A percentile compares a stretch with the other conserved stretches of the same genome.
Evolutionary conservation across 1,140 invertebrate genomes (phyloP).

Genomic region (Carposina sasakii): DNA sequence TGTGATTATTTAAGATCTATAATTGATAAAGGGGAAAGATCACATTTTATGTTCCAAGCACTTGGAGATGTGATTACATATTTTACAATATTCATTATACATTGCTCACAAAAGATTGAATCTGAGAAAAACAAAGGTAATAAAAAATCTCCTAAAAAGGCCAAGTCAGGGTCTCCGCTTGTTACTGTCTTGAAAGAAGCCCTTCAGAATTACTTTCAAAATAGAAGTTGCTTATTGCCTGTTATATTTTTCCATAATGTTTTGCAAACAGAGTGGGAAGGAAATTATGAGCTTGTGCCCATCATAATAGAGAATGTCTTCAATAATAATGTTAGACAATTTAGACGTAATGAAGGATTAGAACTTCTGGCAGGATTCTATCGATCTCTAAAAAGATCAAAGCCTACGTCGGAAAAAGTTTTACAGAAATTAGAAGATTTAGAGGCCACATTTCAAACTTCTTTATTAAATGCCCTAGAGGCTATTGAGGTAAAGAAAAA

Average conservation of each 20-base stretch:
- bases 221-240: constrained; percentile 76
- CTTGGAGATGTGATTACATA: constrained; percentile 78
- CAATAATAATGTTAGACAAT: constrained; percentile 74
- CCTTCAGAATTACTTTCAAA: constrained; percentile 74
- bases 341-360: constrained; percentile 76
- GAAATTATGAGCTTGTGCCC: constrained; percentile 73
- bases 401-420: constrained; percentile 29
- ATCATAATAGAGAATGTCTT: constrained; percentile 76
- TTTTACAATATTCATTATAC: constrained; percentile 78
- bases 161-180: constrained; percentile 56
- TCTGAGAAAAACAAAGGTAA: constrained; percentile 30
- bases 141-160: constrained; percentile 51
- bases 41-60: constrained; percentile 77
- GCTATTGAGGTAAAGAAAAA: constrained; percentile 53
- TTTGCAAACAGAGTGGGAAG: constrained; percentile 76
- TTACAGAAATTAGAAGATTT: constrained; percentile 31
- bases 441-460: constrained; percentile 39
- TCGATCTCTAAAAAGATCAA: constrained; percentile 65
- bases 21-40: constrained; percentile 77
- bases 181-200: constrained; percentile 69
- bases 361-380: constrained; percentile 77
- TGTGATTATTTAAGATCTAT: constrained; percentile 73
- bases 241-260: constrained; percentile 77
- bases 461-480: constrained; percentile 29
- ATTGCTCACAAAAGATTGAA: constrained; percentile 72